Conservation (phyloP, 2,888 invertebrate species). For the Subacronicta megacephala region DNA sequence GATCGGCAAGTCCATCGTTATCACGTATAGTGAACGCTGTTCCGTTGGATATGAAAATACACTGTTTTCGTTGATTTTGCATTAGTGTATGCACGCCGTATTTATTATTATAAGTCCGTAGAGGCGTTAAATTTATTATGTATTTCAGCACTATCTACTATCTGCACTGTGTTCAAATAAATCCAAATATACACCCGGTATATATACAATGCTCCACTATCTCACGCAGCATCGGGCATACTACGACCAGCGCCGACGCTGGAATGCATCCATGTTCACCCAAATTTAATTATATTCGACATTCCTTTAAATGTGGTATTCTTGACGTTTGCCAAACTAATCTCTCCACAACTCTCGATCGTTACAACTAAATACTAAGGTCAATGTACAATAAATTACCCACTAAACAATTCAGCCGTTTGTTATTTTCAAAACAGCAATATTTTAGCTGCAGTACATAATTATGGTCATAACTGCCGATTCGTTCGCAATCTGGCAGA, state of each 20-base stretch:
- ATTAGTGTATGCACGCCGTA: conserved; percentile 44
- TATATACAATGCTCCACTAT: conserved; percentile 37
- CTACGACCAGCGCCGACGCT: conserved; percentile 2
- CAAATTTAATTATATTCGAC: conserved; percentile 29
- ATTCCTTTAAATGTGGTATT: conserved; percentile 28
- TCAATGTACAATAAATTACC: conserved; percentile 53
- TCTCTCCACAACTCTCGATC: conserved; percentile 17
- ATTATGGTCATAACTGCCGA: conserved; percentile 37
- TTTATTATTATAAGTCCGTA: conserved; percentile 49
- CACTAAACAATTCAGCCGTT: conserved; percentile 35
- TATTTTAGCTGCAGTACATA: conserved; percentile 43
- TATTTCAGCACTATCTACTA: conserved; percentile 50
- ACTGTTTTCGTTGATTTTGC: conserved; percentile 43
- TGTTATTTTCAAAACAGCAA: conserved; percentile 43
- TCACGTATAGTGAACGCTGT: conserved; percentile 17
- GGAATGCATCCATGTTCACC: conserved; percentile 24
- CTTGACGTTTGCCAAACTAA: conserved; percentile 36
- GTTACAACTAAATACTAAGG: conserved; percentile 43
- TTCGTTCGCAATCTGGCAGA: conserved; percentile 57
- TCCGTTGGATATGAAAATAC: conserved; percentile 32
- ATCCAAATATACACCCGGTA: conserved; percentile 34
- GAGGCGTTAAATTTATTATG: conserved; percentile 43
- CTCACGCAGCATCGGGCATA: conserved; percentile 10
- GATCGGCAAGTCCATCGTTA: conserved; percentile 19
- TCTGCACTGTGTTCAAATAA: conserved; percentile 46